Evolutionary conservation across 2,113 vertebrate species (phyloP).

Genomic region (Sylvilagus bachmani): DNA sequence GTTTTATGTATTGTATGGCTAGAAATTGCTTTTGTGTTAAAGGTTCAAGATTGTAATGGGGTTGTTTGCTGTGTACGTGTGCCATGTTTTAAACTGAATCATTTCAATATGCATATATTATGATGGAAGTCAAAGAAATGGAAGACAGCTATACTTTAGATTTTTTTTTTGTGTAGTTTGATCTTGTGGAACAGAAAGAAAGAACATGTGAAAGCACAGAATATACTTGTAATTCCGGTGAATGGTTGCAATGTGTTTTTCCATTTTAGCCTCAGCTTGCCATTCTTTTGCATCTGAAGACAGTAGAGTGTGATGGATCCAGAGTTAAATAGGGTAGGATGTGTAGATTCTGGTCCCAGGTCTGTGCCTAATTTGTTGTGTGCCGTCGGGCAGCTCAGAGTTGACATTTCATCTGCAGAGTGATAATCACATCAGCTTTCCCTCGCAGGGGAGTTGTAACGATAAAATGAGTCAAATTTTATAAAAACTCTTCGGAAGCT

Average conservation of each 20-base stretch:
- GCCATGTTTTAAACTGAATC: slow-evolving; percentile 53
- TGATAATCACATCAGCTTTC: background rate
- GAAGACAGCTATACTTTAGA: slow-evolving; percentile 15
- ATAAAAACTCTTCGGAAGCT: background rate
- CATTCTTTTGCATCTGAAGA: background rate
- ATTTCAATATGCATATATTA: slow-evolving; percentile 24
- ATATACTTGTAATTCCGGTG: background rate
- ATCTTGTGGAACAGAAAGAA: slow-evolving; percentile 33
- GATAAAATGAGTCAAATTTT: slow-evolving; percentile 37
- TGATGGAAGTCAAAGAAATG: slow-evolving; percentile 40
- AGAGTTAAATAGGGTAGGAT: background rate
- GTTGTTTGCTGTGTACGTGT: background rate
- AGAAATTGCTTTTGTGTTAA: slow-evolving; percentile 68
- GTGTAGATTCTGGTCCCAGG: background rate
- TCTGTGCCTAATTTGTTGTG: background rate
- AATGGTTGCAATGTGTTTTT: slow-evolving; percentile 6
- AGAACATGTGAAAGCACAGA: background rate
- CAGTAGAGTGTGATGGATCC: background rate
- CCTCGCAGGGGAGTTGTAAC: background rate
- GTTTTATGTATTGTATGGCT: slow-evolving; percentile 32
- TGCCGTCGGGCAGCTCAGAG: background rate
- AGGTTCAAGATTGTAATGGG: slow-evolving; percentile 26
- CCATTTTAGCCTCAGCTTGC: background rate
- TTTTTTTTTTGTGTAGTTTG: background rate
- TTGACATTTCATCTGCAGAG: background rate